Percentiles rank a stretch among this genome's conserved stretches.
phyloP scores from a whole-genome alignment of 1,140 invertebrate species.

The Drosophila repleta region DNA sequence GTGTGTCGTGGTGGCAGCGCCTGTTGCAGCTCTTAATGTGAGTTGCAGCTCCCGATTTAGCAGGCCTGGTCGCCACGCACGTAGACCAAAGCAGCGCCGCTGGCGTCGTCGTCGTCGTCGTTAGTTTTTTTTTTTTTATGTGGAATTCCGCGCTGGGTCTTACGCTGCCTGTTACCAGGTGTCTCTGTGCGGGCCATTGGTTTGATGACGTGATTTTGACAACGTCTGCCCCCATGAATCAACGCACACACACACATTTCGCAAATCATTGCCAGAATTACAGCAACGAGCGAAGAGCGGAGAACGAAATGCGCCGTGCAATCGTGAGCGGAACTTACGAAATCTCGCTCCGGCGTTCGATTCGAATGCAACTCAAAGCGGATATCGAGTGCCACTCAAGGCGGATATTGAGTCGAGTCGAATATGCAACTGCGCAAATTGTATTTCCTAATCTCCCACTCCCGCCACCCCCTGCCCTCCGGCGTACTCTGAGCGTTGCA shows the following conservation, averaged over 20 bases:
- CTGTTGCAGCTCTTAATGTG: constrained; percentile 12
- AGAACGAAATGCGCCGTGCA: constrained; percentile 44
- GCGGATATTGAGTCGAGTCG: not conserved
- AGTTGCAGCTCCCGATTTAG: constrained; percentile 4
- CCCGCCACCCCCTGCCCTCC: not conserved
- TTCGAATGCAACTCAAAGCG: constrained; percentile 1
- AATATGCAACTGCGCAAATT: constrained; percentile 8
- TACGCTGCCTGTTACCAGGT: constrained; percentile 22
- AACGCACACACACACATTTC: constrained; percentile 46
- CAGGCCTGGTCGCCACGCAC: constrained; percentile 26
- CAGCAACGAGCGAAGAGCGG: constrained; percentile 28
- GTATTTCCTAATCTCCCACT: not conserved
- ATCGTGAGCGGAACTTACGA: constrained; percentile 67
- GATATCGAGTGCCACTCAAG: constrained; percentile 4
- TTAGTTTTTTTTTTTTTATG: constrained; percentile 1
- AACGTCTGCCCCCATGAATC: constrained; percentile 38
- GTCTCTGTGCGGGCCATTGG: constrained; percentile 12
- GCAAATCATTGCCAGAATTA: constrained; percentile 72
- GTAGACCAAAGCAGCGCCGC: constrained; percentile 28
- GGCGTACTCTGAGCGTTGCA: no score
- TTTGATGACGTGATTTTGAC: constrained; percentile 57
- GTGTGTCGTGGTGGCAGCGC: constrained; percentile 16
- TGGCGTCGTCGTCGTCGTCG: not conserved
- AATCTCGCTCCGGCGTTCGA: constrained; percentile 47
- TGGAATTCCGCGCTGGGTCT: constrained; percentile 10